Evolutionary conservation across 2,888 invertebrate genomes (phyloP), one percentile per base, ranked within the genome.

Genomic region (Chrysotoxum bicinctum): DNA sequence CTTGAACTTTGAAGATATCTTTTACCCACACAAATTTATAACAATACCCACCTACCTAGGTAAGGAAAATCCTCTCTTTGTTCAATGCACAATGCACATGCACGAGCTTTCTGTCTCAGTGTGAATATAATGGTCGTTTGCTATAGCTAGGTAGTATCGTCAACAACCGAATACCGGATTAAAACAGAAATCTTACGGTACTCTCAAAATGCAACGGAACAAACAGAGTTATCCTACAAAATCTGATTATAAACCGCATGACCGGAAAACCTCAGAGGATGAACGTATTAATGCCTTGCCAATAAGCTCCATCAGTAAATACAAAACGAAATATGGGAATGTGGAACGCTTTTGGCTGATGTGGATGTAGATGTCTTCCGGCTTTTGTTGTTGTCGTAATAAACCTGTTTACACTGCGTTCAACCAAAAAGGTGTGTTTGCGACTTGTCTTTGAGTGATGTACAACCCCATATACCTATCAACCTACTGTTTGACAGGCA

Each of bases 211-310:
- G 45, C 73, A 74, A 35, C 56, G 56, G 37, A 68, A 68, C 62
- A 68, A 52, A 58, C 40, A 78, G 56, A 50, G 66, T 32, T 64
- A 70, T 69, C 60, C 45, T 56, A 10, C 26, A 56, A 62, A 58
- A 77, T 74, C 54, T 74, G 86, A 72, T 78, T 82, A 77, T 77
- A 86, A 86, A 66, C 86, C 86, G 81, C 86, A 86, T 81, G 81
- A 78, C 86, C 82, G 82, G 82, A 70, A 82, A 81, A 77, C 82
- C 86, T 70, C 74, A 86, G 66, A 78, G 73, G 86, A 78, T 86
- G 77, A 78, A 82, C 74, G 77, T 68, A 74, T 73, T 86, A 77
- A 81, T 85, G 48, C 64, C 76, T 50, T 80, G 54, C 80, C 85
- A 69, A 80, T 85, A 80, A 85, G 73, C 85, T 58, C 75, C 35